phyloP scores from a whole-genome alignment of 2,888 invertebrate genomes.

The Ariolimax columbianus region DNA sequence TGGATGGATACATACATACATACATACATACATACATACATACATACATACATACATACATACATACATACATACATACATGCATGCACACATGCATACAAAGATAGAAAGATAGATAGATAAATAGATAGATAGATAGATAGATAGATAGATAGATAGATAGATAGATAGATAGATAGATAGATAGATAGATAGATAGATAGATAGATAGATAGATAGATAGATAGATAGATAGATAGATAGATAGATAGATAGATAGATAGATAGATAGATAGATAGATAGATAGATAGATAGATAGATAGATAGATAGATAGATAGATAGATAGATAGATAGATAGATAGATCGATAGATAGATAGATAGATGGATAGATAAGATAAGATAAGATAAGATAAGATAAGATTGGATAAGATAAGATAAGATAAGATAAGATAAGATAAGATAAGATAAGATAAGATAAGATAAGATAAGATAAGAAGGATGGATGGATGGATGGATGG shows the following conservation, averaged over 20 bases:
- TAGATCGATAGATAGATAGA: too few relatives aligned
- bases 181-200: background rate
- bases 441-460: background rate
- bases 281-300: conserved; percentile 6
- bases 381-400: background rate
- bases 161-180: background rate
- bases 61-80: conserved; percentile 11
- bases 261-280: conserved; percentile 17
- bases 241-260: conserved; percentile 8
- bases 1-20: too few relatives aligned
- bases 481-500: too few relatives aligned
- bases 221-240: conserved; percentile 8
- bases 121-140: too few relatives aligned
- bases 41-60: conserved; percentile 1
- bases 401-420: background rate
- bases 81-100: conserved; percentile 4
- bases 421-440: background rate
- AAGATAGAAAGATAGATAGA: too few relatives aligned
- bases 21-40: background rate
- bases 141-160: conserved; percentile 20
- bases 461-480: background rate
- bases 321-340: too few relatives aligned
- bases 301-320: conserved; percentile 14
- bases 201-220: background rate
- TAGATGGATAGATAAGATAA: too few relatives aligned